Conservation (phyloP, 2,888 invertebrate genomes). For the Gari tellinella region DNA sequence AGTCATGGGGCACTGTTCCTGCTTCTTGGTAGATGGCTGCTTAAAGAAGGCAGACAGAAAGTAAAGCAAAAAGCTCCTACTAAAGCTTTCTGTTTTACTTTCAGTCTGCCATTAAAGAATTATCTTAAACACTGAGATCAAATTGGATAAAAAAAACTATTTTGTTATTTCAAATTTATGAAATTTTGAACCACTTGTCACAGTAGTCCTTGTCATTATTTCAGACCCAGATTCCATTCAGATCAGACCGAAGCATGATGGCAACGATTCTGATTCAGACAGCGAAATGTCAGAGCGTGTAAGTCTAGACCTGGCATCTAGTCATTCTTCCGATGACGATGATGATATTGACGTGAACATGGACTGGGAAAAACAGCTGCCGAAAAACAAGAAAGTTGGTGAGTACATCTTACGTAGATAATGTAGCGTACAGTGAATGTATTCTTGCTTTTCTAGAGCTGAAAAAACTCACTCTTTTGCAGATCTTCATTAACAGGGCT, state of each 20-base stretch:
- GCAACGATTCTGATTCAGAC: constrained; percentile 93
- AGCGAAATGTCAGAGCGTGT: constrained; percentile 85
- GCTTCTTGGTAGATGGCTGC: no score
- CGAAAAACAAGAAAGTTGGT: constrained; percentile 78
- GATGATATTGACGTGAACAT: constrained; percentile 84
- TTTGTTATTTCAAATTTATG: no score
- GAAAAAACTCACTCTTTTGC: no score
- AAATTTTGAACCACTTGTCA: no score
- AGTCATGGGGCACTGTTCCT: no score
- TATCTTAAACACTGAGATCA: neutral
- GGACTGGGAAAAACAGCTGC: constrained; percentile 76
- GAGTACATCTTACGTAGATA: constrained; percentile 44
- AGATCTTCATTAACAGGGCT: no score
- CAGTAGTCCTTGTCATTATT: neutral
- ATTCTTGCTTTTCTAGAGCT: no score
- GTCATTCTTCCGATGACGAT: constrained; percentile 96
- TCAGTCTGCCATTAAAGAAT: neutral
- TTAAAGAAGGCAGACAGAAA: no score
- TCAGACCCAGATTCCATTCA: constrained; percentile 56
- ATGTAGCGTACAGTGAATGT: no score
- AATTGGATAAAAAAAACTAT: no score
- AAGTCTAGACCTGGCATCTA: constrained; percentile 94
- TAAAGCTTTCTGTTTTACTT: no score
- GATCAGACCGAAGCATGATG: constrained; percentile 50
- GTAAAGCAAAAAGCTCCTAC: no score